Evolutionary conservation across 2,797 vertebrate genomes (phyloP), one percentile per base, ranked within the genome.

Genomic region (Chaetophractus vellerosus): DNA sequence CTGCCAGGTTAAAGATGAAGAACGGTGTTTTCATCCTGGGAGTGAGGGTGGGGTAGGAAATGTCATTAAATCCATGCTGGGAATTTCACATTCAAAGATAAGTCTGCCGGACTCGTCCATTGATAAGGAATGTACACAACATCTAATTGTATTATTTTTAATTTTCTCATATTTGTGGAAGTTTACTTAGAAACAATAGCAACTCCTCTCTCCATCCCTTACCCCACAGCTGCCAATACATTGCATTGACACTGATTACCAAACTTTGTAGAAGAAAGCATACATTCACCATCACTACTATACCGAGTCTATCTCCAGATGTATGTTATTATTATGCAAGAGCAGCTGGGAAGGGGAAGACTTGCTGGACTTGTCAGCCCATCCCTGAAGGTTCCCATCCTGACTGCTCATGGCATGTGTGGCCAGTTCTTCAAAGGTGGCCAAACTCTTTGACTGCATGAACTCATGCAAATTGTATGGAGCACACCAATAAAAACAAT

Each of bases 11-110:
- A 97, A 99, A 99, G 97, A 99, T 98, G 98, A 99, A 99, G 98
- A 99, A 99, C 52, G 99, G 98, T 11, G 99, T 99, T 98, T 99
- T 99, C 99, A 99, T 99, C 99, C 99, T 99, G 98, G 41, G 88
- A 82, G 61, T 0, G 75, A 98, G 97, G 98, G 5, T 33, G 31
- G 36, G 4, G 26, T 48, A 48, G 19, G 24, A 3, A 88, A 18
- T 31, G 41, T 83, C 38, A 68, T 93, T 92, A 74, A 94, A 38
- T 83, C 38, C 57, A 52, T 0, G 59, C 21, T 50, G 66, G 36
- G 89, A 80, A 66, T 88, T 84, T 78, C 74, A 69, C 26, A 41
- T 12, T 55, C 55, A 80, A 66, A 75, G 1, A 59, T 33, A 82
- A 41, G 90, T 48, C 69, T 57, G 33, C 83, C 45, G 90, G 1